phyloP scores from a whole-genome alignment of 2,888 invertebrate genomes.

The Caenorhabditis sp. region DNA sequence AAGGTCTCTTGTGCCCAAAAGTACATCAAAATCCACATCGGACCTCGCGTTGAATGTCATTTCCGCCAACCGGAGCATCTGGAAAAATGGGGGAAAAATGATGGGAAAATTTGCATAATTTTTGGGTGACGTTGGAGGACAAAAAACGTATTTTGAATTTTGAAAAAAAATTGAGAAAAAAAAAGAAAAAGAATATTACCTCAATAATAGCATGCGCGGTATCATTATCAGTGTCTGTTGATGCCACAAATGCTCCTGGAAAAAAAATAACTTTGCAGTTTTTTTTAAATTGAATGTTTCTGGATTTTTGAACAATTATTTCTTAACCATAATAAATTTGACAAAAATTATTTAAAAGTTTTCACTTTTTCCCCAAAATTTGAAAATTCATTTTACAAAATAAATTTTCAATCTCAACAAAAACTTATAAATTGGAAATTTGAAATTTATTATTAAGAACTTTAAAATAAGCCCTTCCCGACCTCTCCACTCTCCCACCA shows the following conservation, averaged over 20 bases:
- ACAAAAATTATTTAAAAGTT: no score
- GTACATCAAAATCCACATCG: slow-evolving; percentile 71
- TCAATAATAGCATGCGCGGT: slow-evolving; percentile 65
- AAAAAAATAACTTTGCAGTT: not conserved
- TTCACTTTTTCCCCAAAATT: no score
- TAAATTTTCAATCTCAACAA: no score
- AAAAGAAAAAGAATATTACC: slow-evolving; percentile 6
- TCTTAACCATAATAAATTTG: no score
- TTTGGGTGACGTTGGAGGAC: not conserved
- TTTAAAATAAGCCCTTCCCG: no score
- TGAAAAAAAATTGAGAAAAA: not conserved
- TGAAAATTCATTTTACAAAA: no score
- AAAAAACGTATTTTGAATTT: not conserved
- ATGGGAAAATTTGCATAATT: not conserved
- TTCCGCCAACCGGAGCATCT: slow-evolving; percentile 75
- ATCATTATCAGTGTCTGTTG: slow-evolving; percentile 63
- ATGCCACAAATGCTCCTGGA: slow-evolving; percentile 70
- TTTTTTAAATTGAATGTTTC: not conserved
- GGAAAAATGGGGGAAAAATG: slow-evolving; percentile 7
- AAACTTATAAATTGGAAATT: no score
- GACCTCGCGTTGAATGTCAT: slow-evolving; percentile 72
- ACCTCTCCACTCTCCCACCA: not conserved
- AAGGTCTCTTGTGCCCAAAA: slow-evolving; percentile 70
- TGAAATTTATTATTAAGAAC: no score
- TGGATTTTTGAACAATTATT: no score